Base-by-base conservation (phyloP, 2,888 invertebrate genomes). In the Euclidia mi region DNA sequence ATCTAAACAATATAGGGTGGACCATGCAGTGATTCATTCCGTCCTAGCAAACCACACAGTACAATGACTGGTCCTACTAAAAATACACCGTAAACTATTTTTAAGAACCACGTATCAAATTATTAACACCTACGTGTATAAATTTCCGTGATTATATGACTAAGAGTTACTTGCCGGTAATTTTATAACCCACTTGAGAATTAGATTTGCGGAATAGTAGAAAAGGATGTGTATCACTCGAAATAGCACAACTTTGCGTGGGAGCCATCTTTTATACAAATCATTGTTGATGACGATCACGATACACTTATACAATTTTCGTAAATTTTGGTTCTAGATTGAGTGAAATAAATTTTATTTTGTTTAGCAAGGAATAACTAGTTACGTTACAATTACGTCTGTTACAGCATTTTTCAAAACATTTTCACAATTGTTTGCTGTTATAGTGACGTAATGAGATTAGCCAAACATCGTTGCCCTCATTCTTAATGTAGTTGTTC, bases 11-110 rank as follows among this genome's bases (percentile, higher is more conserved):
- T 35, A 47, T 48, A 28, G 31, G 12, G 42, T 56, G 50, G 38
- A 15, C 31, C 43, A 51, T 41, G 43, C 43, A 55, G 11, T 75
- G 75, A 75, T 55, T 75, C 75, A 75, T 44, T 40, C 45, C 40
- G 64, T 56, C 75, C 76, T 56, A 65, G 53, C 65, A 71, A 58
- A 35, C 56, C 50, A 44, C 56, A 63, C 63, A 65, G 52, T 42
- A 47, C 60, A 53, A 60, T 65, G 71, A 67, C 62, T 35, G 45
- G 41, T 42, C 34, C 29, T 7, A 61, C 65, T 73, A 70, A 62
- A 73, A 72, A 73, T 76, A 64, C 52, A 51, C 34, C 11, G 20
- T 15, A 32, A 32, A 32, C 12, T 29, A 44, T 67, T 64, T 70
- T 64, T 61, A 35, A 46, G 42, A 47, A 62, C 45, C 38, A 15